phyloP scores from a whole-genome alignment of 2,888 invertebrate species.

The Mamestra brassicae region DNA sequence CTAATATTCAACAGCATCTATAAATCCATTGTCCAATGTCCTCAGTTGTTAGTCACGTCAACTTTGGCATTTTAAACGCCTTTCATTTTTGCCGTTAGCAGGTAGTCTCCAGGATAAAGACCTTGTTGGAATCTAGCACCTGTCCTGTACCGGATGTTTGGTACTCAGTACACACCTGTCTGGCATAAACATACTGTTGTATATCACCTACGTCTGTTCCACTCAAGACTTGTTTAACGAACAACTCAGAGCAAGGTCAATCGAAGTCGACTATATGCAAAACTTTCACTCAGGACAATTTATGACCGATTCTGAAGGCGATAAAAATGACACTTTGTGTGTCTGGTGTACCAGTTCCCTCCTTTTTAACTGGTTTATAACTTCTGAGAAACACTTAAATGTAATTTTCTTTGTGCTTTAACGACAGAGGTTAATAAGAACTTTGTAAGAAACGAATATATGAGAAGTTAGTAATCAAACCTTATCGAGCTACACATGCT shows the following conservation, averaged over 20 bases:
- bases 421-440: slow-evolving; percentile 8
- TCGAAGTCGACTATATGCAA: slow-evolving; percentile 65
- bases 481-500: slow-evolving; percentile 3
- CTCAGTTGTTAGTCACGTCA: slow-evolving; percentile 49
- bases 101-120: slow-evolving; percentile 53
- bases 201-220: slow-evolving; percentile 47
- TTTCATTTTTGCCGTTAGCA: slow-evolving; percentile 66
- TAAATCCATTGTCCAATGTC: slow-evolving; percentile 42
- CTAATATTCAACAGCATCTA: background rate
- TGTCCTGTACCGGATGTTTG: slow-evolving; percentile 71
- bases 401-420: slow-evolving; percentile 17
- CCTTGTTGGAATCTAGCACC: slow-evolving; percentile 65
- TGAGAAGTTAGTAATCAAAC: background rate
- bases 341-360: slow-evolving; percentile 42
- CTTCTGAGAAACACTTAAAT: background rate
- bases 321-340: slow-evolving; percentile 34
- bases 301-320: slow-evolving; percentile 45
- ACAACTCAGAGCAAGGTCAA: slow-evolving; percentile 72
- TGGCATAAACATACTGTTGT: slow-evolving; percentile 39
- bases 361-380: slow-evolving; percentile 25
- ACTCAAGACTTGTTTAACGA: slow-evolving; percentile 69
- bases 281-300: slow-evolving; percentile 73
- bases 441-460: slow-evolving; percentile 4
- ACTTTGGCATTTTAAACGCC: slow-evolving; percentile 64
- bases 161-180: slow-evolving; percentile 65